A percentile compares a stretch with the other conserved stretches of the same genome.
These are phyloP conservation scores for Ischnura elegans DNA, from an alignment of 2,888 invertebrate genomes.

Conservation along the genomic window DNA sequence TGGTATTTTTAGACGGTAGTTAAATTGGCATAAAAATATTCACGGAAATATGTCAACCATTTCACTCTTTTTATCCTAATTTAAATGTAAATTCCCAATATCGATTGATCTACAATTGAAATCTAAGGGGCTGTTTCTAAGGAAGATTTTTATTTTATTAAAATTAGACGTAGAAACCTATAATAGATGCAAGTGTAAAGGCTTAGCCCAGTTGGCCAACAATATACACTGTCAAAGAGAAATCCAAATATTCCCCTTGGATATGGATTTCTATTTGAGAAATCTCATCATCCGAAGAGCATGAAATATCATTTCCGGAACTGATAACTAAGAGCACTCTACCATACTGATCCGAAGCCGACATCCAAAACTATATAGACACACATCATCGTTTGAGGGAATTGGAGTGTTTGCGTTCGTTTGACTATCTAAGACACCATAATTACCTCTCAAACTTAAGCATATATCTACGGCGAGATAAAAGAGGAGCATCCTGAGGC, in stretches of 20 bases:
- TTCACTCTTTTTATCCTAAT: too few relatives aligned
- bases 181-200: background rate
- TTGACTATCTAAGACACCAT: background rate
- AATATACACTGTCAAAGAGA: background rate
- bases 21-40: too few relatives aligned
- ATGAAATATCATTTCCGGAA: background rate
- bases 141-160: too few relatives aligned
- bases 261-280: background rate
- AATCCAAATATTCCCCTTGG: background rate
- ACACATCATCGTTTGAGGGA: background rate
- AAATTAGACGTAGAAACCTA: background rate
- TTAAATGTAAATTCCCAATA: too few relatives aligned
- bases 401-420: background rate
- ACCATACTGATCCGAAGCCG: background rate
- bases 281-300: background rate
- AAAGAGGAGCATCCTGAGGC: background rate
- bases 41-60: too few relatives aligned
- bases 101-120: too few relatives aligned
- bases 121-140: too few relatives aligned
- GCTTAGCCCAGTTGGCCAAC: background rate
- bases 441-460: background rate
- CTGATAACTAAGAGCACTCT: background rate
- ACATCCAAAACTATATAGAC: background rate
- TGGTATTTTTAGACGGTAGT: too few relatives aligned
- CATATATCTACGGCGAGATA: background rate